Base-by-base conservation (phyloP, 2,888 invertebrate genomes). In the Blastobasis adustella region DNA sequence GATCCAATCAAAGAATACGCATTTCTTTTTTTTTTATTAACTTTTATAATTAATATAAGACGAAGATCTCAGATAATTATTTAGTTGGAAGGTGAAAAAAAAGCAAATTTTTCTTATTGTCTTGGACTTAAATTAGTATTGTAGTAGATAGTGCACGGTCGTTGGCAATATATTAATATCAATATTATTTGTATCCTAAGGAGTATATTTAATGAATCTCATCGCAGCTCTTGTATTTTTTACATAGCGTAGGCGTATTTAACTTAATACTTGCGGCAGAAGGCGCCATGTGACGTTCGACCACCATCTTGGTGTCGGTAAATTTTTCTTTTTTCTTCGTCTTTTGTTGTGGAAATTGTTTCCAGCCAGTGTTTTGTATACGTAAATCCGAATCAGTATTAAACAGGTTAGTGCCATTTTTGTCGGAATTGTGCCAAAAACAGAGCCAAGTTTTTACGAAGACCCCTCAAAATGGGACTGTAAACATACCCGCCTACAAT, bases 31-130 rank as follows among this genome's bases (percentile, higher is more conserved):
- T 69, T 66, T 70, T 68, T 66, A 49, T 37, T 49, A 43, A 38
- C 39, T 43, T 46, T 42, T 47, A 43, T 41, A 47, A 45, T 50
- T 47, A 52, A 46, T 52, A 43, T 82, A 82, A 79, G 79, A 70
- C 73, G 80, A 77, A 78, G 86, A 87, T 87, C 86, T 87, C 86
- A 87, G 76, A 76, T 85, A 82, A 78, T 82, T 83, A 85, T 83
- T 82, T 82, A 60, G 65, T n/a, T 7, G 42, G 10, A 58, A 58
- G 59, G 61, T 56, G 59, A 60, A 54, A 61, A 53, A 62, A 61
- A 55, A 57, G 62, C 59, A 58, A 64, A 58, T 61, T 62, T 63
- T 62, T 59, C 57, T 62, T 62, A 71, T 71, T 75, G 72, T 74
- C 73, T 76, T 74, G 76, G 70, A 71, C 71, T 70, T 69, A 65